phyloP scores from a whole-genome alignment of 2,888 invertebrate species.

The Ecdyonurus torrentis region DNA sequence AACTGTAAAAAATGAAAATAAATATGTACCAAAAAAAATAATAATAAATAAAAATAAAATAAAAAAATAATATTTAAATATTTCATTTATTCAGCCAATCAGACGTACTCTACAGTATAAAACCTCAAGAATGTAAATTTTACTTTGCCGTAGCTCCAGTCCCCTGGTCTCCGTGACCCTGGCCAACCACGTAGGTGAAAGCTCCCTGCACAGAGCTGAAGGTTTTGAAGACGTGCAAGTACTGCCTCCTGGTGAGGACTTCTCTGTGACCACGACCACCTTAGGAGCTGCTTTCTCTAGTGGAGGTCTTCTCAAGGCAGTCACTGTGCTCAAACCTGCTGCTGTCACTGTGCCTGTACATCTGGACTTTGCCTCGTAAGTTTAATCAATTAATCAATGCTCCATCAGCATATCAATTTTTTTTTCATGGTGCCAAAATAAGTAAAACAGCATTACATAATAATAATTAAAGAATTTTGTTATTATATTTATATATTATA shows the following conservation, averaged over 20 bases:
- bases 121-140: too few species aligned
- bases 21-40: too few species aligned
- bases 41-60: too few species aligned
- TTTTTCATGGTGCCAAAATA: not conserved
- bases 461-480: too few species aligned
- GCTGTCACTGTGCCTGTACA: constrained; percentile 44
- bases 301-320: constrained; percentile 55
- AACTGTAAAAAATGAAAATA: too few species aligned
- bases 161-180: not conserved
- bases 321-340: constrained; percentile 25
- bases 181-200: not conserved
- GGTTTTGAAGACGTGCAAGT: constrained; percentile 30
- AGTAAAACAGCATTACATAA: not conserved
- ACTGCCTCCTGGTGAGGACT: constrained; percentile 28
- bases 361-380: constrained; percentile 60
- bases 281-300: constrained; percentile 44
- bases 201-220: not conserved
- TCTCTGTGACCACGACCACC: constrained; percentile 33
- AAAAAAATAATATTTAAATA: too few species aligned
- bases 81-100: too few species aligned
- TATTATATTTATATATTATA: too few species aligned
- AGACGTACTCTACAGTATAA: too few species aligned
- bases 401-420: not conserved
- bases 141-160: too few species aligned
- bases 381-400: constrained; percentile 15